Conservation (phyloP, 2,888 invertebrate species). For the Ochlodes sylvanus region DNA sequence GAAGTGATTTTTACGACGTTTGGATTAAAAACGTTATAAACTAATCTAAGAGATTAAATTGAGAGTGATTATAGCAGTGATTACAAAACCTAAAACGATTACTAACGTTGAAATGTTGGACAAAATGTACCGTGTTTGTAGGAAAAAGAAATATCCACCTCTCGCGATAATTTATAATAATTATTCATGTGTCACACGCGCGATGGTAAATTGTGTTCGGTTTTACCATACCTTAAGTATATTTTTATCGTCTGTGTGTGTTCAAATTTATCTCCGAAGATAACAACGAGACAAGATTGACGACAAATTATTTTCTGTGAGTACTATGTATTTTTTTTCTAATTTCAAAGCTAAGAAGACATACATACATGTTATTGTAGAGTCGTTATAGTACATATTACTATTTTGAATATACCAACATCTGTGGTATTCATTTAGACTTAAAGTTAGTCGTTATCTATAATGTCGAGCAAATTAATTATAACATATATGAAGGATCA, state of each 20-base stretch:
- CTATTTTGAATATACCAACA: no score
- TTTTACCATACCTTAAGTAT: no score
- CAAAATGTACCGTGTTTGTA: neutral
- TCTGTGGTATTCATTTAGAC: no score
- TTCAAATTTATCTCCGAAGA: slow-evolving; percentile 6
- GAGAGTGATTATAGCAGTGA: slow-evolving; percentile 30
- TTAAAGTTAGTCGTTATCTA: no score
- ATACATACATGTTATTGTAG: no score
- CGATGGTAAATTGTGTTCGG: no score
- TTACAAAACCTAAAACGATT: neutral
- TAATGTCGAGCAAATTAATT: neutral
- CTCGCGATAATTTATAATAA: no score
- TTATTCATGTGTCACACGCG: no score
- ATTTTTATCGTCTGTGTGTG: neutral
- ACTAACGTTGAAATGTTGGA: neutral
- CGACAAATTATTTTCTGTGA: neutral
- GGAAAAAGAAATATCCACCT: no score
- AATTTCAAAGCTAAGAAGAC: neutral
- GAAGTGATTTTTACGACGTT: slow-evolving; percentile 25
- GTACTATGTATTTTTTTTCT: neutral
- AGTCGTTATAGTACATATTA: no score
- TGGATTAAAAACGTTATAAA: slow-evolving; percentile 25
- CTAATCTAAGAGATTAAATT: slow-evolving; percentile 26
- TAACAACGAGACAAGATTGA: neutral
- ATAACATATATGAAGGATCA: no score